These are phyloP conservation scores for Emydura subglobosa DNA, from an alignment of 2,113 vertebrate species.

Conservation along the genomic window DNA sequence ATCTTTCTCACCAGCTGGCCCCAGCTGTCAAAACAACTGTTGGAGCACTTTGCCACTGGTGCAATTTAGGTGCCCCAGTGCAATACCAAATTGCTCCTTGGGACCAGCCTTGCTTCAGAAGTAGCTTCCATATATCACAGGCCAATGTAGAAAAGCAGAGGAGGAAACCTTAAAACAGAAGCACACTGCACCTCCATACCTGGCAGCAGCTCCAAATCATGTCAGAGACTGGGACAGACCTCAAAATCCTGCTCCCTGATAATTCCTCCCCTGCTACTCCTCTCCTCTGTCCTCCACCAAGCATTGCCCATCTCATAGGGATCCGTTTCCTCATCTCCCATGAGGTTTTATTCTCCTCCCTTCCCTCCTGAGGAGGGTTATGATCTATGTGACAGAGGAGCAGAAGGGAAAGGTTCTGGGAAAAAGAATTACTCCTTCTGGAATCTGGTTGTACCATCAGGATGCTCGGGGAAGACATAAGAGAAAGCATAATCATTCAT, in stretches of 20 bases:
- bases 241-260: background rate
- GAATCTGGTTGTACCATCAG: rapidly evolving
- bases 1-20: background rate
- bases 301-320: background rate
- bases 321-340: background rate
- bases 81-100: background rate
- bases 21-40: background rate
- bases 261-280: background rate
- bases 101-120: background rate
- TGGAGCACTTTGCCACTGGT: background rate
- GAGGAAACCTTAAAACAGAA: background rate
- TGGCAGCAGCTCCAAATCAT: background rate
- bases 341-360: background rate
- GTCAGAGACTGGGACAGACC: background rate
- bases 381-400: background rate
- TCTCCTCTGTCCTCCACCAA: rapidly evolving
- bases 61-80: background rate
- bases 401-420: rapidly evolving
- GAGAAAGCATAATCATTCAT: background rate
- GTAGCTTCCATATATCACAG: background rate
- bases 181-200: background rate
- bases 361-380: background rate
- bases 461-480: background rate
- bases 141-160: background rate
- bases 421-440: background rate